phyloP scores from a whole-genome alignment of 2,113 vertebrate species.

The Nesoenas mayeri region DNA sequence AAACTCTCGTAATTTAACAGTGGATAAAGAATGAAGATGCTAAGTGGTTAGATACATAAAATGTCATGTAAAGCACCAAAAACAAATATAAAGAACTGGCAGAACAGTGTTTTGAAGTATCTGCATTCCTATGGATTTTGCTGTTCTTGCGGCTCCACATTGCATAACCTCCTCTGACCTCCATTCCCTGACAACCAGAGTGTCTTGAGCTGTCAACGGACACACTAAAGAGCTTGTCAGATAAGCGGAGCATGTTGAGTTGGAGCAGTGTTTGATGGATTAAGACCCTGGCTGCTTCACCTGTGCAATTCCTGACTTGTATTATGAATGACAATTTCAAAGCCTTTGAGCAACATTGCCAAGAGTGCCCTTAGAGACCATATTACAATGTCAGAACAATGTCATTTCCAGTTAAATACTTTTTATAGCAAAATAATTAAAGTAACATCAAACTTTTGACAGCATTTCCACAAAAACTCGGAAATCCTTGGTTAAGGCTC shows the following conservation, averaged over 20 bases:
- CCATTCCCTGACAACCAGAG: neutral
- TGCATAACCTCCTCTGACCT: neutral
- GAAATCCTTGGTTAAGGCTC: neutral
- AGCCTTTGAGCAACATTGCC: constrained; percentile 26
- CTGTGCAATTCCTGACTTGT: constrained; percentile 28
- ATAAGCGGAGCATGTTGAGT: constrained; percentile 17
- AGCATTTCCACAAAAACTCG: neutral
- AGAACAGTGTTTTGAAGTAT: neutral
- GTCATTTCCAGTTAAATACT: constrained; percentile 36
- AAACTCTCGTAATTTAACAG: neutral
- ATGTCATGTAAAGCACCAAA: neutral
- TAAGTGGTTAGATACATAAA: neutral
- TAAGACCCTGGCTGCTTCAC: constrained; percentile 44
- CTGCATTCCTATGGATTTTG: neutral
- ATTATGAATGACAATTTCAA: constrained; percentile 51
- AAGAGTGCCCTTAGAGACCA: constrained; percentile 22
- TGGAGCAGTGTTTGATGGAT: constrained; percentile 38
- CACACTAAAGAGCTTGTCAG: constrained; percentile 55
- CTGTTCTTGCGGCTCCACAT: neutral
- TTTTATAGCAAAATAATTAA: constrained; percentile 35
- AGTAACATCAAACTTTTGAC: constrained; percentile 15
- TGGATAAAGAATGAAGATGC: neutral
- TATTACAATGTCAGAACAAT: constrained; percentile 56
- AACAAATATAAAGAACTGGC: neutral
- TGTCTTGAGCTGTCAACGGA: constrained; percentile 32